Evolutionary conservation across 2,888 invertebrate genomes (phyloP), one percentile per base, ranked within the genome.

Genomic region (Magallana nippona): DNA sequence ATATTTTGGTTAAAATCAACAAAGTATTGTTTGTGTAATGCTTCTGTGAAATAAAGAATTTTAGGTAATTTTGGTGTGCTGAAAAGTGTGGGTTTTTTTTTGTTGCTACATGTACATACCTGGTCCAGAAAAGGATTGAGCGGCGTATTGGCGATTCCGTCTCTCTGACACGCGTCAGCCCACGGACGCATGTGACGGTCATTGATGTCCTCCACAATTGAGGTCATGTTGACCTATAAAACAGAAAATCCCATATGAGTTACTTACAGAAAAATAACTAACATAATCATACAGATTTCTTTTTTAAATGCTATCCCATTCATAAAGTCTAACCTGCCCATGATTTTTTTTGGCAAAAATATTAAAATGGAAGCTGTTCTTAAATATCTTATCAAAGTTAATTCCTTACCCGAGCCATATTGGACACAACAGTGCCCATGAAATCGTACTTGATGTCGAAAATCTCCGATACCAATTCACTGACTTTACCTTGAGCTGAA

Each of bases 101-200:
- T 3, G n/a, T n/a, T n/a, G n/a, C n/a, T n/a, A n/a, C n/a, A 8
- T 3, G 44, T 8, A 44, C 44, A 0, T 88, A 94, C 98, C 88
- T 96, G 96, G 90, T 97, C 97, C 93, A 98, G 96, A 92, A 97
- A 97, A 0, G 98, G 98, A 86, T 97, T 97, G 0, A 98, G 95
- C 1, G 98, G 98, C 27, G 98, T 97, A 95, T 98, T 98, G 87
- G 95, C 95, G 55, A 98, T 96, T 78, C 95, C 95, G 94, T 97
- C 96, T 87, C 95, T 95, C 87, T 96, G 95, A 93, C 98, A 98
- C 55, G 97, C 96, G 92, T 97, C 97, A 0, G 98, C 98, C 98
- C 98, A 98, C 22, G 98, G 98, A 0, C 96, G 96, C 95, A 98
- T 96, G 94, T 98, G 98, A 93, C 98, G 98, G 94, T 98, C 98